Base-by-base conservation (phyloP, 2,113 vertebrate genomes). In the Corvus hawaiiensis region DNA sequence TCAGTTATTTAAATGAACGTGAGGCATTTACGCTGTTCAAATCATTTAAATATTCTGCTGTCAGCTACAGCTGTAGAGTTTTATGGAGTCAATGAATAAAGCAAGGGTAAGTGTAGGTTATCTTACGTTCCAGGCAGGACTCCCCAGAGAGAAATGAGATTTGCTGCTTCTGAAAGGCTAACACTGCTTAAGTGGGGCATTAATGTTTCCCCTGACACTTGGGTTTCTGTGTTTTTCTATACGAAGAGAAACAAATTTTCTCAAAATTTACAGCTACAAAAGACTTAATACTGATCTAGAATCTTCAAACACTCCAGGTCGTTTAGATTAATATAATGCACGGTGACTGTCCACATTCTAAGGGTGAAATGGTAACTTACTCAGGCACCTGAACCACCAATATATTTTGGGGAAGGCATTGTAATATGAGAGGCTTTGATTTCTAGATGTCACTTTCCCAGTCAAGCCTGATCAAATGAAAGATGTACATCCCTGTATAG, bases 1-100 rank as follows among this genome's bases (percentile, higher is more conserved):
- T 97, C 97, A 98, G 97, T 97, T 98, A 98, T 98, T 98, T 97
- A 98, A 98, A 98, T 98, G 96, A 97, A 96, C 20, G 77, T 79
- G 82, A 93, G 76, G 93, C 93, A 97, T 94, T 96, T 94, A 93
- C 89, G 94, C 95, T 94, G 94, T 80, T 96, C 91, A 79, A 95
- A 97, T 95, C 82, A 95, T 97, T 95, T 96, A 95, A 97, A 97
- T 97, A 98, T 81, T 97, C 91, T 97, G 84, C 96, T 97, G 96
- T 98, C 96, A 97, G 95, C 93, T 95, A 97, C 93, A 97, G 93
- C 96, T 97, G 96, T 90, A 93, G 87, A 94, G 91, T 97, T 97
- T 97, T 95, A 93, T 48, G 61, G 85, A 96, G 91, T 39, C 54
- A 46, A 87, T 95, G 88, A 55, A 93, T 79, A 90, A 58, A 96